Percentiles rank a stretch among this genome's conserved stretches.
phyloP scores from a whole-genome alignment of 2,797 vertebrate genomes.

The Glossophaga mutica region DNA sequence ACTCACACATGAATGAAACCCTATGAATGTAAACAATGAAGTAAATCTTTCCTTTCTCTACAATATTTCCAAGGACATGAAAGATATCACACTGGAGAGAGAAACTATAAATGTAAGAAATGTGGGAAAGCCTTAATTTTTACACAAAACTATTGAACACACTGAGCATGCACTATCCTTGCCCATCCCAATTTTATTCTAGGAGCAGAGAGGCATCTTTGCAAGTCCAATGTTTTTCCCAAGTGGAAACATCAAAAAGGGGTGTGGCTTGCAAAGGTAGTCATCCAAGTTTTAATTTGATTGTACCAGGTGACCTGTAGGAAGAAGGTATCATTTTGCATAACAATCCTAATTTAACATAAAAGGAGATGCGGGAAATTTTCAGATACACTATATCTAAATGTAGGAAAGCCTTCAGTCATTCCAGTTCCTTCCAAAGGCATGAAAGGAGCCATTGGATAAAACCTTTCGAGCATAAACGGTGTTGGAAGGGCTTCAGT shows the following conservation, averaged over 20 bases:
- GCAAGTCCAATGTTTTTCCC: background rate
- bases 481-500: background rate
- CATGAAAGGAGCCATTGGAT: background rate
- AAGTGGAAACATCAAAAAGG: background rate
- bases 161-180: background rate
- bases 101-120: background rate
- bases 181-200: background rate
- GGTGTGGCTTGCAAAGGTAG: background rate
- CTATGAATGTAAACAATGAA: conserved; percentile 7
- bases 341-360: background rate
- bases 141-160: background rate
- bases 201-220: background rate
- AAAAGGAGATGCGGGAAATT: background rate
- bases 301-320: background rate
- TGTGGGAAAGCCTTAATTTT: background rate
- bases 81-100: conserved; percentile 9
- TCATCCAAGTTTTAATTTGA: background rate
- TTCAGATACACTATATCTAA: background rate
- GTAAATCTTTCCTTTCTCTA: conserved; percentile 18
- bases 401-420: background rate
- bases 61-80: conserved; percentile 31
- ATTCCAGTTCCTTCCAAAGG: background rate
- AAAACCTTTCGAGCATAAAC: background rate
- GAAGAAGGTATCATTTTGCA: background rate
- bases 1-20: background rate